Base-by-base conservation (phyloP, 2,797 vertebrate species). In the Oreortyx pictus region DNA sequence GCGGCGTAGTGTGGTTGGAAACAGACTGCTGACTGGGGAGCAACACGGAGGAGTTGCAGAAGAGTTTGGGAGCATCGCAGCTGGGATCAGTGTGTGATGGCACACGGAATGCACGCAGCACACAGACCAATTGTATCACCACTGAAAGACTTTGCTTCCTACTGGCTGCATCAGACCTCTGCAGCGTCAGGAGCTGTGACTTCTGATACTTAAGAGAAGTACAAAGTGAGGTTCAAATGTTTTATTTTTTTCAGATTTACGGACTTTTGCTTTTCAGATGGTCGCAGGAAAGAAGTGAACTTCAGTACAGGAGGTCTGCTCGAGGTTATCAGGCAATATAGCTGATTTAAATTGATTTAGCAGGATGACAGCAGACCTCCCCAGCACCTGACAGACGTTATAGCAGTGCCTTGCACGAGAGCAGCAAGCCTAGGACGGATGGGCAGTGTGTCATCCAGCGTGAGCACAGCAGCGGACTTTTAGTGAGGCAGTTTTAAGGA, bases 401-500 rank as follows among this genome's bases (percentile, higher is more conserved):
- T 86, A 74, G 74, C 31, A n/a, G 46, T 46, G 20, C 72, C 66
- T 75, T 39, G 14, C 14, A 24, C 37, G 84, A 93, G 78, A 52
- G 22, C 14, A 24, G 90, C 75, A 70, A 84, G 84, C 29, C 59
- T 72, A 50, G 73, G 89, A 89, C 62, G 59, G 83, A 82, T 77
- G 90, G 91, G 82, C 43, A 49, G 61, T 0, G 2, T 25, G 33
- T 83, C 70, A 23, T 70, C 90, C 80, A 66, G 74, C 72, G 39
- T 50, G 67, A 93, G 29, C 35, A 15, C 74, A 29, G 82, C 64
- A 29, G 47, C 17, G 11, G 64, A 25, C 81, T 37, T 86, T 78
- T 67, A 86, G 80, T 71, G 18, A 86, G 77, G 89, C 80, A 93
- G 82, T 96, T 94, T 86, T 44, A 71, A 67, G 91, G 82, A 91